These are phyloP conservation scores for Pentamera pediparva DNA, from an alignment of 53 echinoderm and acorn worm species.

Conservation along the genomic window DNA sequence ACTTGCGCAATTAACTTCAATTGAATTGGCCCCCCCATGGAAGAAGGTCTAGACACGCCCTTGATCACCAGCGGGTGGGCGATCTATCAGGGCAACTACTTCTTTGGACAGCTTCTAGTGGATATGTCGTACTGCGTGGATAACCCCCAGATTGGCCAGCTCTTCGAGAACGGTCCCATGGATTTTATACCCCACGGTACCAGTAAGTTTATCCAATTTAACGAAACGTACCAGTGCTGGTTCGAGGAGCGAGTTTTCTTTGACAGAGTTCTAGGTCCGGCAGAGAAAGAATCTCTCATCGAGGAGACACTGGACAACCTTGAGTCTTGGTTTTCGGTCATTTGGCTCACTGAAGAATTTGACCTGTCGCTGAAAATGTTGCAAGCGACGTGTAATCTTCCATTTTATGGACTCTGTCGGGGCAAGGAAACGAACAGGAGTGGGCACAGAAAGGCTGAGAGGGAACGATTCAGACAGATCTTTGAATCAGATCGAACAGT, in stretches of 20 bases:
- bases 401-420: constrained; percentile 1
- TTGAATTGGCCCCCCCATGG: too few species aligned
- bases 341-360: constrained; percentile 18
- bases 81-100: constrained; percentile 26
- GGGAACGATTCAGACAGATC: too few species aligned
- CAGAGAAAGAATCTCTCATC: background rate
- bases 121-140: background rate
- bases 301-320: constrained; percentile 10
- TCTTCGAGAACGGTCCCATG: background rate
- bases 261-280: background rate
- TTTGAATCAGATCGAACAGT: too few species aligned
- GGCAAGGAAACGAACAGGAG: background rate
- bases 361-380: constrained; percentile 25
- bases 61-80: too few species aligned
- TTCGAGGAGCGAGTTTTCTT: background rate
- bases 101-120: constrained; percentile 11
- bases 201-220: background rate
- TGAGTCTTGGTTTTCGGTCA: constrained; percentile 22
- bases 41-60: too few species aligned
- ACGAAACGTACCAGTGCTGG: background rate
- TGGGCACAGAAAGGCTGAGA: too few species aligned
- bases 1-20: too few species aligned
- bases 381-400: background rate
- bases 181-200: background rate
- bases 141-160: background rate